Conservation (phyloP, 2,113 vertebrate genomes). For the Passer domesticus region DNA sequence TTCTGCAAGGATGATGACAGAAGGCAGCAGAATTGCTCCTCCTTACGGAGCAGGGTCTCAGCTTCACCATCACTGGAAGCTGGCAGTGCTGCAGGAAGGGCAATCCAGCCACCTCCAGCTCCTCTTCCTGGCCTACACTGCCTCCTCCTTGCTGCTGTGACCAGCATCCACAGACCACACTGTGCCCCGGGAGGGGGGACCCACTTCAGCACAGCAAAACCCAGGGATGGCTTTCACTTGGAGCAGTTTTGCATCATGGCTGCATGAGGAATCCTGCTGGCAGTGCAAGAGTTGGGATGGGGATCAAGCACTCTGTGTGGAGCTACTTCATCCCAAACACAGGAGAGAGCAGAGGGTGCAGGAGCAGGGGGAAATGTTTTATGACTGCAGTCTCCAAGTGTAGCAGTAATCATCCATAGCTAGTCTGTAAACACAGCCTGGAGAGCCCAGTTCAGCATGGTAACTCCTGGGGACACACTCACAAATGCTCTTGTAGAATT, state of each 20-base stretch:
- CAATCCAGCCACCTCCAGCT: background rate
- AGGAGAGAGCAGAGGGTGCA: background rate
- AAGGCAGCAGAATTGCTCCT: background rate
- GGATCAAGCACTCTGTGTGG: background rate
- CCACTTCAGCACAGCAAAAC: background rate
- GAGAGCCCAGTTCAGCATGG: too few relatives aligned
- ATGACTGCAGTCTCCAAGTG: background rate
- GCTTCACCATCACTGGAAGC: background rate
- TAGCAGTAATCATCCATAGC: background rate
- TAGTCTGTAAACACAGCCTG: background rate
- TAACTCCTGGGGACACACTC: background rate
- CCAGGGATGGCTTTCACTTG: background rate
- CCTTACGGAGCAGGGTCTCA: background rate
- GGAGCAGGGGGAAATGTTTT: background rate
- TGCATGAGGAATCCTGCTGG: background rate
- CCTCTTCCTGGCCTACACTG: background rate
- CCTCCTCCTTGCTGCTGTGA: background rate
- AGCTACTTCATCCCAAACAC: background rate
- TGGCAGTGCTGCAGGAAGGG: background rate
- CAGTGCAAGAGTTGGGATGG: background rate
- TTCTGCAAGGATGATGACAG: background rate
- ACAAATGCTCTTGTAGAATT: background rate
- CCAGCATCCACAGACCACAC: background rate
- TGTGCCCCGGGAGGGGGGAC: background rate
- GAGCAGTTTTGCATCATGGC: background rate